phyloP scores from a whole-genome alignment of 2,888 invertebrate genomes.

The Melanotus villosus region DNA sequence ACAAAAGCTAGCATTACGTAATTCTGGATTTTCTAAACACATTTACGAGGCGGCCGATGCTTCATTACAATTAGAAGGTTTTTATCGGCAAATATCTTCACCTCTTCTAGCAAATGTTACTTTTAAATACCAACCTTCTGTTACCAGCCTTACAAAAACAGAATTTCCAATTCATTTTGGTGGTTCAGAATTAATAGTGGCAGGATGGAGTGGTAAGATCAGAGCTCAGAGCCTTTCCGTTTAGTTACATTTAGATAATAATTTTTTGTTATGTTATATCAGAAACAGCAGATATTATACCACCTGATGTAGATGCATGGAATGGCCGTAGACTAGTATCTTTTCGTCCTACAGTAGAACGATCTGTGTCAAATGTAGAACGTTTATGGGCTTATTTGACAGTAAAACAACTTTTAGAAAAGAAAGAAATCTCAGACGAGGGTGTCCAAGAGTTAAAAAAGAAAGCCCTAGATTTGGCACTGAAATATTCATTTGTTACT shows the following conservation, averaged over 20 bases:
- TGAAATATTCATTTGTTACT: conserved; percentile 79
- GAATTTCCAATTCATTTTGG: conserved; percentile 74
- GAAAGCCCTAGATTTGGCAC: conserved; percentile 71
- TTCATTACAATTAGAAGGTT: conserved; percentile 76
- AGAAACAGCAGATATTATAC: too few species aligned
- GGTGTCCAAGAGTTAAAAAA: conserved; percentile 64
- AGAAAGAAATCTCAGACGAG: conserved; percentile 63
- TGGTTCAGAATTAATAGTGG: conserved; percentile 77
- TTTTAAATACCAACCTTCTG: conserved; percentile 76
- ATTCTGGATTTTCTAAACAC: conserved; percentile 78
- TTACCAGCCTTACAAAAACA: conserved; percentile 71
- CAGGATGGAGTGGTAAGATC: conserved; percentile 69
- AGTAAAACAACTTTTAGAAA: conserved; percentile 75
- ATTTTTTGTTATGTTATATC: too few species aligned
- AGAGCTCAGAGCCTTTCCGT: too few species aligned
- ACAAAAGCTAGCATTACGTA: conserved; percentile 76
- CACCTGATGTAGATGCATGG: conserved; percentile 26
- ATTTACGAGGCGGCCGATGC: conserved; percentile 83
- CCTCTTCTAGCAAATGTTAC: conserved; percentile 77
- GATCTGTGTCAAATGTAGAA: conserved; percentile 62
- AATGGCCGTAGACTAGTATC: background rate
- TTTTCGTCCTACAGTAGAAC: conserved; percentile 27
- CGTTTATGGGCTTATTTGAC: conserved; percentile 79
- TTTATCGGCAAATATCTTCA: conserved; percentile 79
- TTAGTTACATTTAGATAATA: too few species aligned